Evolutionary conservation across 1,140 invertebrate species (phyloP), one percentile per base, ranked within the genome.

Genomic region (Oncopodura yosiiana): DNA sequence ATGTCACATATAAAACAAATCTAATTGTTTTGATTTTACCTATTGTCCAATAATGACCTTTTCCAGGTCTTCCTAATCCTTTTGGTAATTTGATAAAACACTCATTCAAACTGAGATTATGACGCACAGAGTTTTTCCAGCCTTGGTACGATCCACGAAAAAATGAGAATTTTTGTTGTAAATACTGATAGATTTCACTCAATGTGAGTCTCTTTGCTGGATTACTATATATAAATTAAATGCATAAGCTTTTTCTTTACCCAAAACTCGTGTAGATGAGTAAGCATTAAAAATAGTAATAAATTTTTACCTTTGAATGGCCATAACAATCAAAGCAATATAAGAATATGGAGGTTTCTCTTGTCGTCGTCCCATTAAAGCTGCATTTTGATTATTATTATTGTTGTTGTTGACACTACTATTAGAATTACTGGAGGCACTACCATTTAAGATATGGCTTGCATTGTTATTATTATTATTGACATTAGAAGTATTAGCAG

Each of bases 61-160:
- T 98, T 0, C 93, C 92, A 0, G 91, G 90, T 27, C 92, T 75
- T 1, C 73, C 92, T 78, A 65, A 88, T 64, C 57, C 90, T 69
- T 61, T 61, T 0, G 90, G 90, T 38, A 95, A 71, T 69, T 94
- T 94, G 55, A 93, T 91, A 69, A 97, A 98, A 68, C 94, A 98
- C 69, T 98, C 94, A 75, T 98, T 98, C 4, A 98, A 71, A 46
- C 87, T 92, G 18, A 98, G 73, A 71, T 98, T 99, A 68, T 98
- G 94, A 0, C 94, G 77, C 6, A 98, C 93, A 0, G 93, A 97
- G 69, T 99, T 99, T 71, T 98, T 97, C 94, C 94, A 99, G n/a
- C 94, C 94, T 68, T 92, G 87, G 66, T 98, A 97, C 0, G 84
- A 74, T 9, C 93, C 93, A 1, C 93, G 78, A 72, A 97, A 98